A percentile compares a stretch with the other conserved stretches of the same genome.
Conservation (phyloP, 2,113 vertebrate species). For the Ophiodon elongatus region DNA sequence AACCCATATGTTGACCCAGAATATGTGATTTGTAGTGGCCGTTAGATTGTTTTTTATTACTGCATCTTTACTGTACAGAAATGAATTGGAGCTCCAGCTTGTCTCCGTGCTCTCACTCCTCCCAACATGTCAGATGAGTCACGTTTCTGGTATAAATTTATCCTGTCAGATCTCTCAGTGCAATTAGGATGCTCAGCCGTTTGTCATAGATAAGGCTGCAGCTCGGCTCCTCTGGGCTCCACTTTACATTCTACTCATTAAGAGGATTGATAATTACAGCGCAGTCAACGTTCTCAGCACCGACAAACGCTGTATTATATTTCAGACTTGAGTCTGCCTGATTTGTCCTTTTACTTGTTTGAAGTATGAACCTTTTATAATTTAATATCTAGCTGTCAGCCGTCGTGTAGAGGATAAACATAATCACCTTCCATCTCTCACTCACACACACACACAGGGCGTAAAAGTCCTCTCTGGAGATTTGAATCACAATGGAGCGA, state of each 20-base stretch:
- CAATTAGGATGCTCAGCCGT: conserved; percentile 79
- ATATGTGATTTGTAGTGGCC: not conserved
- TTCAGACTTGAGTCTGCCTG: conserved; percentile 37
- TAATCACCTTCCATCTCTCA: conserved; percentile 44
- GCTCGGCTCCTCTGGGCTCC: conserved; percentile 62
- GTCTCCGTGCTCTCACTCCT: conserved; percentile 25
- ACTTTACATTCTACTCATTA: conserved; percentile 76
- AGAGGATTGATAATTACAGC: conserved; percentile 78
- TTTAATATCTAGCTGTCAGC: conserved; percentile 34
- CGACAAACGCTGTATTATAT: conserved; percentile 40
- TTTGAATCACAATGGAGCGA: conserved; percentile 34
- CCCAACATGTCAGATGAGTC: conserved; percentile 58
- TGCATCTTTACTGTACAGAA: conserved; percentile 15
- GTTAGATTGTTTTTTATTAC: not conserved
- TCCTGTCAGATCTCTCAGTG: conserved; percentile 75
- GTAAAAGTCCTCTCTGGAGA: conserved; percentile 16
- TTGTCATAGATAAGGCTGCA: conserved; percentile 78
- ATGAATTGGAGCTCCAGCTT: conserved; percentile 26
- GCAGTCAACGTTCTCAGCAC: conserved; percentile 53
- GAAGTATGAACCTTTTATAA: conserved; percentile 33
- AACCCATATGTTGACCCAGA: not conserved
- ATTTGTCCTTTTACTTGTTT: conserved; percentile 53
- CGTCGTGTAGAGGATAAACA: conserved; percentile 5
- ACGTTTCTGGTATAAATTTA: conserved; percentile 70
- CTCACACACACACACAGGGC: conserved; percentile 8